phyloP scores from a whole-genome alignment of 1,140 invertebrate species.

The Philopotamus ludificatus region DNA sequence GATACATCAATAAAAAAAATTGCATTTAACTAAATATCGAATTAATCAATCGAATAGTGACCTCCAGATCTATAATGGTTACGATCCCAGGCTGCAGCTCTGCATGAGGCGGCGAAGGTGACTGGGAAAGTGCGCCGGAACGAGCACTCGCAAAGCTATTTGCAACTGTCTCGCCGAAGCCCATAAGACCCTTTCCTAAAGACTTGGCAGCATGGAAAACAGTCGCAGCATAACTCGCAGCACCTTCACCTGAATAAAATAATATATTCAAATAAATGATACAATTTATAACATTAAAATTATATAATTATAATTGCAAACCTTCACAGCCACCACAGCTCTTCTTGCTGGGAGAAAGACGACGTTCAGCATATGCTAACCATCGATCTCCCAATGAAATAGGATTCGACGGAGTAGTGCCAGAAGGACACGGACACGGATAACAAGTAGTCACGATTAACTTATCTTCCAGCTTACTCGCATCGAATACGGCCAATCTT shows the following conservation, averaged over 20 bases:
- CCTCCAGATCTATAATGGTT: conserved; percentile 84
- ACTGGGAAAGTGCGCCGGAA: conserved; percentile 48
- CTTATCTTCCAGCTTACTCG: conserved; percentile 80
- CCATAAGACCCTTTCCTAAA: conserved; percentile 78
- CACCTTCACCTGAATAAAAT: conserved; percentile 54
- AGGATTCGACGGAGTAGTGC: conserved; percentile 76
- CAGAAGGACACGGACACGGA: conserved; percentile 65
- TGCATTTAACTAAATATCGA: not conserved
- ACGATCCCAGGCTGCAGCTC: conserved; percentile 80
- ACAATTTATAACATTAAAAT: not conserved
- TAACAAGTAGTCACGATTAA: conserved; percentile 88
- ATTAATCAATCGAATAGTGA: conserved; percentile 43
- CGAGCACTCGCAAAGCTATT: conserved; percentile 76
- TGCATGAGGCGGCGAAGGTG: conserved; percentile 50
- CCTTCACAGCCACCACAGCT: conserved; percentile 84
- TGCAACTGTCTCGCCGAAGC: conserved; percentile 91
- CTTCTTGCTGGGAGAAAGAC: conserved; percentile 75
- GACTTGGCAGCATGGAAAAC: conserved; percentile 94
- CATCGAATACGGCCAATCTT: conserved; percentile 88
- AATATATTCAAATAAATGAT: conserved; percentile 3
- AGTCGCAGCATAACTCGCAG: conserved; percentile 92
- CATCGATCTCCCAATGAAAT: conserved; percentile 82
- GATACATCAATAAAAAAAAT: not conserved
- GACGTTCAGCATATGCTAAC: conserved; percentile 82
- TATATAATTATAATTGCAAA: conserved; percentile 39